Base-by-base conservation (phyloP, 2,113 vertebrate genomes). In the Psilopsiagon aurifrons region DNA sequence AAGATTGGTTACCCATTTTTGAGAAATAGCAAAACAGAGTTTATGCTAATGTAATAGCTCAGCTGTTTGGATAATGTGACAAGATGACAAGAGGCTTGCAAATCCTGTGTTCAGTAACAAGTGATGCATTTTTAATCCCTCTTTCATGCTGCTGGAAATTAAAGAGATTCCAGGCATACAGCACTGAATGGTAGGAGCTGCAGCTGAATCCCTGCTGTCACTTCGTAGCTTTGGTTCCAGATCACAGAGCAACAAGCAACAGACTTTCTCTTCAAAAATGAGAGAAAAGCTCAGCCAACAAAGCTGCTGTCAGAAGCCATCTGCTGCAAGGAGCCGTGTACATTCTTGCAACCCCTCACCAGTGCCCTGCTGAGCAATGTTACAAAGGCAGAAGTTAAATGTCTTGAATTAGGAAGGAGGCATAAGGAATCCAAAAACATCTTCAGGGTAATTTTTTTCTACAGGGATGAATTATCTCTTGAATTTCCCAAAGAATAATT, bases 111-210 rank as follows among this genome's bases (percentile, higher is more conserved):
- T 91, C 86, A 92, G 33, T 69, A 95, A 87, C 74, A 94, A 94
- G 55, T 46, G 44, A 88, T 92, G 77, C 69, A 87, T 94, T 95
- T 94, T 95, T 97, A 96, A 96, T 92, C 86, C 47, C 49, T 90
- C 51, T 88, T 92, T 88, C 92, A 79, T 2, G 5, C 88, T 95
- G 85, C 76, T 94, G 88, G 83, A 97, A 90, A 96, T 91, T 89
- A 90, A 94, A 92, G 43, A 84, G 76, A 96, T 86, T 96, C 77
- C 76, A 86, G 39, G 73, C 83, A 96, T 69, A 41, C 47, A 78
- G 73, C 47, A 66, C 24, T 47, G 83, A 82, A 86, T 49, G 37
- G 52, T 52, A 89, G 46, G 12, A 76, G 35, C 18, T 4, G 80
- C 64, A 92, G 83, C 66, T 90, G 81, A 95, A 95, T 86, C 81